These are phyloP conservation scores for Drosophila busckii DNA, from an alignment of 1,140 invertebrate species.

Conservation along the genomic window DNA sequence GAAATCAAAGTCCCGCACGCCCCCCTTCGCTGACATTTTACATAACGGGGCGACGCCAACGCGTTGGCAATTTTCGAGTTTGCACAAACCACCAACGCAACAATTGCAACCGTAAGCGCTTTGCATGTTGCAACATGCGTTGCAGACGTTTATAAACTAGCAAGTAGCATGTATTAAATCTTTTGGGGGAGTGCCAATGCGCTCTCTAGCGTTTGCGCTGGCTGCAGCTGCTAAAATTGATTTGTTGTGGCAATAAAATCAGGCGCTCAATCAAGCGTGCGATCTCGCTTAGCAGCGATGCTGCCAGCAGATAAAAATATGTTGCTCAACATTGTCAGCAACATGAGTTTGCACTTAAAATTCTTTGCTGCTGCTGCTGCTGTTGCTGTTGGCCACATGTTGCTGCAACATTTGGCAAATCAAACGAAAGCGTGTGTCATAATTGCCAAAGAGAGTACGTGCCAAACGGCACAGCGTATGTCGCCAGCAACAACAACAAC, in stretches of 20 bases:
- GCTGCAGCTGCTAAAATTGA: conserved; percentile 58
- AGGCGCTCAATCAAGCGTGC: conserved; percentile 63
- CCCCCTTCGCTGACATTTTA: conserved; percentile 24
- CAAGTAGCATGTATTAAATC: no score
- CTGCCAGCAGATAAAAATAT: conserved; percentile 46
- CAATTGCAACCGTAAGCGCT: conserved; percentile 15
- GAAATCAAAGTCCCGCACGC: conserved; percentile 60
- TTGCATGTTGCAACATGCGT: conserved; percentile 62
- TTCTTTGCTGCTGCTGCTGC: conserved; percentile 24
- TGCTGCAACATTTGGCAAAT: conserved; percentile 23
- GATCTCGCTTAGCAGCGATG: conserved; percentile 28
- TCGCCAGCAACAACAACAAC: conserved; percentile 6
- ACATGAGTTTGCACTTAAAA: conserved; percentile 72
- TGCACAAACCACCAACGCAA: conserved; percentile 66
- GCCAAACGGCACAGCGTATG: conserved; percentile 44
- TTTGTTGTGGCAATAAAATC: conserved; percentile 72
- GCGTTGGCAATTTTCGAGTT: conserved; percentile 64
- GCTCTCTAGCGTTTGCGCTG: conserved; percentile 18
- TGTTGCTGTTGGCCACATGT: conserved; percentile 37
- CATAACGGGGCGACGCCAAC: conserved; percentile 32
- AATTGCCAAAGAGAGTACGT: conserved; percentile 45
- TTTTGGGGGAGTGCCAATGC: conserved; percentile 24
- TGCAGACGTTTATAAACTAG: no score
- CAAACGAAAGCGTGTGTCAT: conserved; percentile 63
- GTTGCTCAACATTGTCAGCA: conserved; percentile 58